Evolutionary conservation across 2,888 invertebrate species (phyloP), one percentile per base, ranked within the genome.

Genomic region (Scaptomyza polygonia): DNA sequence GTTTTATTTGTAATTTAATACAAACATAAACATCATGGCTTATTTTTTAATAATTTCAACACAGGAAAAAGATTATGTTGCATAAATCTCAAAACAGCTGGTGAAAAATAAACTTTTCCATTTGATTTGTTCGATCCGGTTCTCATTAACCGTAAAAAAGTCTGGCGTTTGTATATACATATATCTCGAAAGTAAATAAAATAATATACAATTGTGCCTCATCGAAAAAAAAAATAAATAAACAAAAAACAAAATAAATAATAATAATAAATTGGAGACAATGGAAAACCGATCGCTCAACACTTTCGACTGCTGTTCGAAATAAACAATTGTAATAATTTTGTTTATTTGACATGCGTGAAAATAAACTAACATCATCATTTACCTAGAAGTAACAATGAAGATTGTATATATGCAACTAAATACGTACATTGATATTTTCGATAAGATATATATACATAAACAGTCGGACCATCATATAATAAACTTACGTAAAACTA

Each of bases 251-350:
- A 5, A 44, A 51, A 25, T 36, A 32, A 52, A 43, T 30, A 68
- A 32, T 42, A 65, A 51, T 44, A 45, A 16, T 39, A 30, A 62
- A 12, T n/a, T 32, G 11, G 7, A 69, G 63, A 39, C 48, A 63
- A 39, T 45, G 34, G 40, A 55, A 63, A 72, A 48, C 5, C 54
- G 67, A 72, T 72, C 72, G 62, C 48, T 72, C 48, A 72, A 42
- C 32, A 29, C 16, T 12, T 49, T 53, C 25, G 48, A 57, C 44
- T 36, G 36, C 32, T 44, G 32, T 58, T 65, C 1, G 27, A 25
- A 44, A n/a, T 18, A 30, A 1, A 11, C 9, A 30, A 59, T 57
- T 61, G 61, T 21, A 54, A 48, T 55, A 25, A 43, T 58, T 57
- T 39, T 40, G 12, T 29, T 45, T 2, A 32, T 29, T 39, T 40